Percentiles rank a stretch among this genome's conserved stretches.
Conservation (phyloP, 23 tunicate species). For the Trididemnum miniatum region DNA sequence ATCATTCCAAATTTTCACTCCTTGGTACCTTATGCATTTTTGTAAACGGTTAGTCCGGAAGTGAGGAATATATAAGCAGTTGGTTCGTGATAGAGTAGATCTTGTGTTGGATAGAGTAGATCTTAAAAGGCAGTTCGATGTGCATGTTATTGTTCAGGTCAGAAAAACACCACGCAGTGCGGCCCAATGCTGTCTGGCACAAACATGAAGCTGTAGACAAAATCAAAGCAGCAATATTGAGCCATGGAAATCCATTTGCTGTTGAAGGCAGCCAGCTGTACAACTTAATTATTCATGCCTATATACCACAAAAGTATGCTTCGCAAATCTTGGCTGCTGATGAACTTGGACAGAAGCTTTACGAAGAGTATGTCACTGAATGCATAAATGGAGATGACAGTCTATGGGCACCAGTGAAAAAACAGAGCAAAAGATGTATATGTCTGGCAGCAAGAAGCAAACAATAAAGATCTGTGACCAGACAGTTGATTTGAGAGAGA, state of each 20-base stretch:
- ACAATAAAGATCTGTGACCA: neutral
- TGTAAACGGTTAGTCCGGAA: too few relatives aligned
- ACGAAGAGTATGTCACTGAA: neutral
- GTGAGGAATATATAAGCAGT: too few relatives aligned
- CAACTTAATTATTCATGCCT: neutral
- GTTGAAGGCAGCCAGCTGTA: neutral
- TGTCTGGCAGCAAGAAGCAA: neutral
- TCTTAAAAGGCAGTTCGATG: too few relatives aligned
- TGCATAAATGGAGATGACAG: neutral
- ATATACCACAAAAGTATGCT: neutral
- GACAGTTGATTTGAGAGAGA: too few relatives aligned
- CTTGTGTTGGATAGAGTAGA: too few relatives aligned
- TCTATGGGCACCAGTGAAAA: neutral
- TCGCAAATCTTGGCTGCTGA: neutral
- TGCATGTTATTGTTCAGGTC: too few relatives aligned
- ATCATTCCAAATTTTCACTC: too few relatives aligned
- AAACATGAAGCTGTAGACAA: too few relatives aligned
- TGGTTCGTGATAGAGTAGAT: too few relatives aligned
- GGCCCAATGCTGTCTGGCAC: too few relatives aligned
- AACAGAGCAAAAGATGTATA: neutral
- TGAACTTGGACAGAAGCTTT: neutral
- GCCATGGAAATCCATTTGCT: neutral
- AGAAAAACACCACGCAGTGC: too few relatives aligned
- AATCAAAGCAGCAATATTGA: neutral
- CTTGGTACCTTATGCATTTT: too few relatives aligned